Base-by-base conservation (phyloP, 2,888 invertebrate species). In the Xestia c-nigrum region DNA sequence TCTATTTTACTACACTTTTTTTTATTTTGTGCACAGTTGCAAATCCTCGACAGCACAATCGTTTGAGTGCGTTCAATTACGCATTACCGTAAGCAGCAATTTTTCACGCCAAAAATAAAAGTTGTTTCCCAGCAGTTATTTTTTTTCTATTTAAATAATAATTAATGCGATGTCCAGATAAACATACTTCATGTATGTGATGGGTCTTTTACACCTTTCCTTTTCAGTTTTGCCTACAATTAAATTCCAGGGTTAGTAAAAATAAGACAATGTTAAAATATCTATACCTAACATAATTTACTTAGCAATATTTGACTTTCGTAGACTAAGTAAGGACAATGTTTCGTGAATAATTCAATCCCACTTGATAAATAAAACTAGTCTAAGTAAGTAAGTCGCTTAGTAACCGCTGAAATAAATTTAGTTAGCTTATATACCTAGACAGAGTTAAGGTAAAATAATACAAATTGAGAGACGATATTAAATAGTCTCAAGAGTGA, bases 281-380 rank as follows among this genome's bases (percentile, higher is more conserved):
- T 16, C 16, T 65, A 38, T 5, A n/a, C n/a, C n/a, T 24, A 21
- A 64, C 38, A 12, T 24, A 55, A 55, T 76, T 76, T 40, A 75
- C 31, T 64, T 5, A 24, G 63, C 3, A 46, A 63, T 21, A 59
- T 7, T 61, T 38, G 2, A 47, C 9, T 40, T 76, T 55, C 46
- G 21, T 63, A 64, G 31, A 31, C 9, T 3, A 52, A 75, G 55
- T 64, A 52, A n/a, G 3, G 31, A 9, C 19, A 63, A 3, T 55
- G 1, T 21, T 55, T 38, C 24, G 21, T 55, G 24, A 24, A 47
- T 63, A 52, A 64, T 16, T 52, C 5, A 31, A 61, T 52, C 75
- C 5, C 21, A 50, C 2, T 21, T 14, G 16, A 16, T 63, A 19
- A 31, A 16, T 63, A 40, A 52, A 6, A 38, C 52, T 43, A 16